phyloP scores from a whole-genome alignment of 1,140 invertebrate species.

The Drosophila ohnishii region DNA sequence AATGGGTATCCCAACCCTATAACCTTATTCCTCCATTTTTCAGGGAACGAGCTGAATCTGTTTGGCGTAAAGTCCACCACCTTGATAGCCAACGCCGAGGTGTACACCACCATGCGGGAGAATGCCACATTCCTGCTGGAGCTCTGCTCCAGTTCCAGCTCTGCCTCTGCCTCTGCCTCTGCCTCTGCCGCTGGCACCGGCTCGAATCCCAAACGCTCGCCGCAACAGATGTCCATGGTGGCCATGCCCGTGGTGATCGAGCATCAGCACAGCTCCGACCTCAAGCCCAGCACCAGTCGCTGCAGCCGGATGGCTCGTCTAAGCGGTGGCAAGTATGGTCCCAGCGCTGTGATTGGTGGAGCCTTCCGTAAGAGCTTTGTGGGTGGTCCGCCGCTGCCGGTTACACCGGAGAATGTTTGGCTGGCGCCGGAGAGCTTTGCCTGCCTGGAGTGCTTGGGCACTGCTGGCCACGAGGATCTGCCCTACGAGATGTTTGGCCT shows the following conservation, averaged over 20 bases:
- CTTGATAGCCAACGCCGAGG: constrained; percentile 79
- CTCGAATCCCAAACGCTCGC: constrained; percentile 79
- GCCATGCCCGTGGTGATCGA: constrained; percentile 86
- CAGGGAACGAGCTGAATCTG: constrained; percentile 73
- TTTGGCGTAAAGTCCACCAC: constrained; percentile 78
- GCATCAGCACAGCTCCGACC: constrained; percentile 83
- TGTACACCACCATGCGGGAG: constrained; percentile 88
- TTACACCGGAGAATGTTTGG: constrained; percentile 83
- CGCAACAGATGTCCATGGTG: constrained; percentile 79
- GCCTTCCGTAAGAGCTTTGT: constrained; percentile 75
- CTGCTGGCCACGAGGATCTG: constrained; percentile 84
- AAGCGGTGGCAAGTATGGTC: constrained; percentile 63
- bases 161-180: background rate
- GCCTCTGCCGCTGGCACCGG: background rate
- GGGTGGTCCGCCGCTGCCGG: constrained; percentile 80
- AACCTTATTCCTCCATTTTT: background rate
- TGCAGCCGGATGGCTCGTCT: constrained; percentile 72
- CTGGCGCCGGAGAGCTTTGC: constrained; percentile 89
- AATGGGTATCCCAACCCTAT: background rate
- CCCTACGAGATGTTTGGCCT: constrained; percentile 80
- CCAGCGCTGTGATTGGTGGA: constrained; percentile 4
- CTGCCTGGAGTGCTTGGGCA: constrained; percentile 89
- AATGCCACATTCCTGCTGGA: constrained; percentile 98
- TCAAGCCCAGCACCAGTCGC: constrained; percentile 80
- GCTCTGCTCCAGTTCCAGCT: constrained; percentile 83